Evolutionary conservation across 2,888 invertebrate genomes (phyloP), one percentile per base, ranked within the genome.

Genomic region (Diaperis boleti): DNA sequence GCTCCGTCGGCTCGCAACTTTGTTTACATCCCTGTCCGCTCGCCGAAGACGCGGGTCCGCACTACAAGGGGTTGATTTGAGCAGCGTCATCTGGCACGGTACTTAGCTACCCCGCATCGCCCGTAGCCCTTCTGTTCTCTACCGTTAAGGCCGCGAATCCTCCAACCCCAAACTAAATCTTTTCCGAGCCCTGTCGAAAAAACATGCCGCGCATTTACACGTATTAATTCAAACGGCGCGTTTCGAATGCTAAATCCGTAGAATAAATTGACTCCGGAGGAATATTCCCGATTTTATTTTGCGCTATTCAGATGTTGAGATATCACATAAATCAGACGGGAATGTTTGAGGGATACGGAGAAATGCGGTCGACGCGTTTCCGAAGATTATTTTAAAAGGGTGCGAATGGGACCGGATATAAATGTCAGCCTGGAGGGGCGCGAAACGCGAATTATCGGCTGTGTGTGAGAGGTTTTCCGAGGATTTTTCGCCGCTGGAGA

Each of bases 61-160:
- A 70, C 72, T 73, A 75, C 73, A 75, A 76, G 76, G 78, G 78
- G 77, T 76, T 75, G 76, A 75, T 74, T 75, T 75, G 74, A 74
- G 69, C 65, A 81, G 84, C 85, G 85, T 85, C 85, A 85, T 83
- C 84, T 85, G 85, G 82, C 79, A 76, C 79, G 79, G 83, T 84
- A 84, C 85, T 85, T 85, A 79, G 82, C 82, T 70, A 62, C 73
- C 76, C 72, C 72, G 71, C 67, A 72, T 69, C 72, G 64, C 56
- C 73, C 71, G 66, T n/a, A n/a, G n/a, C 72, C 74, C 74, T 67
- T 74, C 72, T 71, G 62, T 65, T 56, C 56, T 64, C 47, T 50
- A 42, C 62, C 68, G 70, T 71, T 74, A 74, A 71, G 71, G 77
- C 47, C 69, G 62, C 69, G 42, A 73, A 69, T 75, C 74, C 69